phyloP scores from a whole-genome alignment of 2,797 vertebrate genomes.

The Pseudomugil gertrudae region DNA sequence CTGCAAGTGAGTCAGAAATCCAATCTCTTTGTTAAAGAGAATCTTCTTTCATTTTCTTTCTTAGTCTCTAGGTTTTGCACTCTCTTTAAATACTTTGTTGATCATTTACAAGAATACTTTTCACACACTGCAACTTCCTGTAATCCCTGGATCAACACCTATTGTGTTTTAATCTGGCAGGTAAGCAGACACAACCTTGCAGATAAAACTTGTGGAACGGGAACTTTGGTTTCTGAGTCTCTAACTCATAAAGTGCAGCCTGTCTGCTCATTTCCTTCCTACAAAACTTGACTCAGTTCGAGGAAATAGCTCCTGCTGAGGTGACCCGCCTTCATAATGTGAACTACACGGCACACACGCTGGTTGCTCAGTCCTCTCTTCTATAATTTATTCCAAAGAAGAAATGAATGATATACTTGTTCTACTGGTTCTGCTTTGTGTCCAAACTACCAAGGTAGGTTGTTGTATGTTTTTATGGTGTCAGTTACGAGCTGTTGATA shows the following conservation, averaged over 20 bases:
- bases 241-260: constrained; percentile 8
- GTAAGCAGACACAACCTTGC: background rate
- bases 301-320: constrained; percentile 56
- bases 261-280: constrained; percentile 65
- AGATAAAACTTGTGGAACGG: background rate
- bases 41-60: background rate
- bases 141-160: background rate
- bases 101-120: background rate
- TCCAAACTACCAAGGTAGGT: constrained; percentile 50
- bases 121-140: background rate
- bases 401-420: constrained; percentile 61
- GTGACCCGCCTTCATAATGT: constrained; percentile 54
- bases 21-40: background rate
- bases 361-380: constrained; percentile 27
- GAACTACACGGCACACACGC: constrained; percentile 31
- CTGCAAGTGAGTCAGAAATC: no score
- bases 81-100: no score
- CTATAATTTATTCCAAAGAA: constrained; percentile 25
- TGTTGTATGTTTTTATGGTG: constrained; percentile 5
- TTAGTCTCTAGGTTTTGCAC: background rate
- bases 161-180: no score
- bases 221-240: background rate
- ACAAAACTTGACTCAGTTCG: constrained; percentile 51
- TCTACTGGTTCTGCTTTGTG: constrained; percentile 56
- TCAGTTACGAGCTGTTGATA: background rate